Conservation (phyloP, 2,113 vertebrate species). For the Astatoreochromis straeleni region DNA sequence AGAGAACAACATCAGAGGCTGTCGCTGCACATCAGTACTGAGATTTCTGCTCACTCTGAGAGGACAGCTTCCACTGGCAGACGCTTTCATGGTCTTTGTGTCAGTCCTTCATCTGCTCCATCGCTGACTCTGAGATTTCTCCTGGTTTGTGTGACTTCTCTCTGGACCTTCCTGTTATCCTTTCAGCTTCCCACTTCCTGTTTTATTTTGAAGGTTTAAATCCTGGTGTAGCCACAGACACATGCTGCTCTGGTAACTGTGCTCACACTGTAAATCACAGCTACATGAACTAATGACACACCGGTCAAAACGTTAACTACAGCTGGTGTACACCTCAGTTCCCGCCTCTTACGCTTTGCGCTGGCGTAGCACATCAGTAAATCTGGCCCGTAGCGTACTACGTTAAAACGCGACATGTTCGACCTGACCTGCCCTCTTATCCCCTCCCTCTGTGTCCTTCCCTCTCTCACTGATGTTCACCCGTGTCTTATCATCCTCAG, state of each 20-base stretch:
- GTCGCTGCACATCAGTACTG: not conserved
- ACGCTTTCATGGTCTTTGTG: not conserved
- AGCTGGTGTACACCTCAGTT: rapidly evolving
- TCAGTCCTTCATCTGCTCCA: not conserved
- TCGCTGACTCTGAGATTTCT: not conserved
- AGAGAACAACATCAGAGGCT: not conserved
- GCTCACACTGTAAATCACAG: not conserved
- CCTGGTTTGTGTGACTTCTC: rapidly evolving
- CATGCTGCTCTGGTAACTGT: not conserved
- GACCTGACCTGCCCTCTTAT: not conserved
- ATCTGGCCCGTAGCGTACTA: rapidly evolving
- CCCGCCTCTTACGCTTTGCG: not conserved
- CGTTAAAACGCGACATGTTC: not conserved
- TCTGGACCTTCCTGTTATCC: not conserved
- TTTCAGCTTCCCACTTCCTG: not conserved
- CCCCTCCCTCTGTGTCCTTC: not conserved
- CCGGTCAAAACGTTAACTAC: not conserved
- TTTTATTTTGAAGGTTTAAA: not conserved
- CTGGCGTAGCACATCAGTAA: rapidly evolving
- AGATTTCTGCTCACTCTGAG: not conserved
- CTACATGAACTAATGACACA: not conserved
- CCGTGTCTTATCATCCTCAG: not conserved
- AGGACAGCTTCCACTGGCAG: not conserved
- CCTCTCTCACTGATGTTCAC: not conserved
- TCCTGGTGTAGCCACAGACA: not conserved